Base-by-base conservation (phyloP, 1,140 invertebrate genomes). In the Archivesica marissinica region DNA sequence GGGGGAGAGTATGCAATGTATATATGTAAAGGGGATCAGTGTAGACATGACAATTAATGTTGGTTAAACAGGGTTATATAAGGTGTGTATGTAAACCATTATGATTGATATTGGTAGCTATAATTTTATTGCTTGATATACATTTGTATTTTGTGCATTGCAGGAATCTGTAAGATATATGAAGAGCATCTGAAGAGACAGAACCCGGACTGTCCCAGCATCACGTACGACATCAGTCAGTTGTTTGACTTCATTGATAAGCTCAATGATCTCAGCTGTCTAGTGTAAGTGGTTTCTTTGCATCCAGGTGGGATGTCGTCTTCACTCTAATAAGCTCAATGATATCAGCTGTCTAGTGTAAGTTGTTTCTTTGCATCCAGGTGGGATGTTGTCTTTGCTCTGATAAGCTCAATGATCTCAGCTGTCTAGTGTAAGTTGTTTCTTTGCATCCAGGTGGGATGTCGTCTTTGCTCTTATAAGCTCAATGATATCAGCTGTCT, bases 161-260 rank as follows among this genome's bases (percentile, higher is more conserved):
- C 52, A 94, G 93, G 93, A n/a, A 91, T 94, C 56, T 94, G 93
- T 78, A 94, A 94, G 85, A 94, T 94, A 35, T 94, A 92, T 92
- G 91, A 94, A 81, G 93, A 94, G 82, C 92, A 94, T 89, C 75
- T 99, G 68, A 99, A 99, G 93, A 95, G 96, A 54, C 95, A 97
- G 90, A 99, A 99, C 93, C 98, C 98, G 0, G 97, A 98, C 91
- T 98, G 97, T 33, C 97, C 98, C 2, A 98, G 97, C 20, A 99
- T 99, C 78, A 99, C 98, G 0, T 99, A 99, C 90, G 98, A 99
- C 91, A 99, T 99, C 54, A 98, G 97, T 84, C 98, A 99, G 90
- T 94, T 99, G 30, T 99, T 99, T 93, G 98, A 99, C 93, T 99
- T 99, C 92, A 96, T 76, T 38, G 54, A 76, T 25, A 50, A 76